Evolutionary conservation across 2,888 invertebrate species (phyloP).

Genomic region (Xestia xanthographa): DNA sequence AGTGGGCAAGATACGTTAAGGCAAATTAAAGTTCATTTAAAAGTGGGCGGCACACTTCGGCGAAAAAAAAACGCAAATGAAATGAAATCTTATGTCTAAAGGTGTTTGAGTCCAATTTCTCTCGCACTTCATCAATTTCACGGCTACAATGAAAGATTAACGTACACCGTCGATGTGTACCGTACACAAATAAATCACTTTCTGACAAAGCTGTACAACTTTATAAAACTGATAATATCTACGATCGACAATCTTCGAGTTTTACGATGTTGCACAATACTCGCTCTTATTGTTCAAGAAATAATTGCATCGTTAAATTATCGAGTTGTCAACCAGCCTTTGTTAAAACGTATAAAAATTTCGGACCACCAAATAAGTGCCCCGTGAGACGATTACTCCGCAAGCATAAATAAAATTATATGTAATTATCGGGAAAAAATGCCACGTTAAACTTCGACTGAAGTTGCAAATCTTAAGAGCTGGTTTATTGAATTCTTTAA

Average conservation of each 20-base stretch:
- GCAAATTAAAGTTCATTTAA: conserved; percentile 66
- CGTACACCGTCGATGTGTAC: conserved; percentile 61
- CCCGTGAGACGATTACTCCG: conserved; percentile 71
- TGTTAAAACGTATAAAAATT: conserved; percentile 73
- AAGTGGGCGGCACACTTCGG: conserved; percentile 47
- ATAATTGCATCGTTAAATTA: conserved; percentile 67
- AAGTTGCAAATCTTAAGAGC: conserved; percentile 66
- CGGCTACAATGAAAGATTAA: conserved; percentile 65
- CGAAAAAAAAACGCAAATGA: not conserved
- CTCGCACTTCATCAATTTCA: conserved; percentile 25
- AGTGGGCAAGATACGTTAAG: conserved; percentile 44
- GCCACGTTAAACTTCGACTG: conserved; percentile 57
- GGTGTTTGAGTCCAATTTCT: conserved; percentile 34
- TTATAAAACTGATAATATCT: conserved; percentile 78
- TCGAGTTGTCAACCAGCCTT: conserved; percentile 63
- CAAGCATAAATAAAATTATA: conserved; percentile 79
- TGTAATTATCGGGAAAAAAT: conserved; percentile 74
- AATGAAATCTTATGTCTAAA: conserved; percentile 32
- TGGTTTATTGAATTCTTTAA: conserved; percentile 78
- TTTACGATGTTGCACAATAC: conserved; percentile 62
- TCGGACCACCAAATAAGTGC: conserved; percentile 80
- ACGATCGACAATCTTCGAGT: conserved; percentile 59
- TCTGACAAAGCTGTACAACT: conserved; percentile 77
- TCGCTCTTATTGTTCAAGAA: conserved; percentile 65
- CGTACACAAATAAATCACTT: conserved; percentile 74